phyloP scores from a whole-genome alignment of 2,888 invertebrate species.

The Tupiocoris notatus region DNA sequence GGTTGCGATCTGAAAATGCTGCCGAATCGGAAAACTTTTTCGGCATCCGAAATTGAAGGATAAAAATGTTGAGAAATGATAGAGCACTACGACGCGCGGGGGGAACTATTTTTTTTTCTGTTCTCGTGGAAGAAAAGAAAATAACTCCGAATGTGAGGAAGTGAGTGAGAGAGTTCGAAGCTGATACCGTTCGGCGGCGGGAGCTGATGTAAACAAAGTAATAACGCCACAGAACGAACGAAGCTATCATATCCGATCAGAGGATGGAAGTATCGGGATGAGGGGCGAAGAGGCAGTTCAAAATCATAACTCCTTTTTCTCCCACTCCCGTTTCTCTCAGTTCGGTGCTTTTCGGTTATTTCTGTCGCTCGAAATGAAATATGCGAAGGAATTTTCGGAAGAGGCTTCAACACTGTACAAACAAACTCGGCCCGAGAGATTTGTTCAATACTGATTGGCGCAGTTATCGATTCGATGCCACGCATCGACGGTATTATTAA shows the following conservation, averaged over 20 bases:
- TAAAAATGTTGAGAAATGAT: not conserved
- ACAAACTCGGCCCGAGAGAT: not conserved
- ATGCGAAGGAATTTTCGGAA: not conserved
- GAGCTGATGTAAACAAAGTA: constrained; percentile 30
- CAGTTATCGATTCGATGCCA: too few species aligned
- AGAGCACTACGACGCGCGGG: not conserved
- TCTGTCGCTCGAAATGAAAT: not conserved
- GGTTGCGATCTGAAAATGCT: not conserved
- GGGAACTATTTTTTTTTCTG: not conserved
- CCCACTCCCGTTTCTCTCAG: not conserved
- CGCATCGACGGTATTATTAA: too few species aligned
- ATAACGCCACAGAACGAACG: constrained; percentile 18
- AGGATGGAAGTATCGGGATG: not conserved
- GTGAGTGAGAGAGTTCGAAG: not conserved
- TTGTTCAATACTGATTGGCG: too few species aligned
- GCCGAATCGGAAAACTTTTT: not conserved
- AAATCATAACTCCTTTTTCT: not conserved
- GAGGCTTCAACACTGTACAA: not conserved
- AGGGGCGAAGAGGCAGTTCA: constrained; percentile 1
- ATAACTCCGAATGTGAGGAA: constrained; percentile 6
- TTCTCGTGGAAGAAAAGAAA: not conserved
- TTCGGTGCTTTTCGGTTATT: not conserved
- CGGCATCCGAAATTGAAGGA: not conserved
- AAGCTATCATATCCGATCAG: constrained; percentile 31
- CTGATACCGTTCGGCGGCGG: not conserved